Percentiles rank a stretch among this genome's conserved stretches.
Evolutionary conservation across 2,888 invertebrate species (phyloP).

Genomic region (Anoplius nigerrimus): DNA sequence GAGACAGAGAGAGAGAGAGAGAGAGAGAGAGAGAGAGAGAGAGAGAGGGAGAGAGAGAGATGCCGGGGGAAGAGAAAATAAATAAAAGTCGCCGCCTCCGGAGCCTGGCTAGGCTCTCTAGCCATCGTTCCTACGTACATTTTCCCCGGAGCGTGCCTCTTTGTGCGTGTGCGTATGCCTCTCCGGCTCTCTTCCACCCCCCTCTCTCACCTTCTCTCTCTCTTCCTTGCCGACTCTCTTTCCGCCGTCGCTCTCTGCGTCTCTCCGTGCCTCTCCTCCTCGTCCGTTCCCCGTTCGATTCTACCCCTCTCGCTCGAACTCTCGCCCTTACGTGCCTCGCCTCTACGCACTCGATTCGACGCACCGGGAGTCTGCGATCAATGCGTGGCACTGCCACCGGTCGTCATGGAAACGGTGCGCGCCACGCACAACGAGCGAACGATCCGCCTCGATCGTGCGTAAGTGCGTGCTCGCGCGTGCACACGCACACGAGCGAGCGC

Average conservation of each 20-base stretch:
- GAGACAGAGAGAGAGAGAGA: background rate
- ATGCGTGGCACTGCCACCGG: conserved; percentile 72
- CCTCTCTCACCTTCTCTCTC: conserved; percentile 1
- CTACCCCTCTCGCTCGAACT: conserved; percentile 32
- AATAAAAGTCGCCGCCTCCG: conserved; percentile 5
- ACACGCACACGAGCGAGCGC: conserved; percentile 31
- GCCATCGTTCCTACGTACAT: conserved; percentile 6
- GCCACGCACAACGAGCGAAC: conserved; percentile 65
- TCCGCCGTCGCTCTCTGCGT: conserved; percentile 2
- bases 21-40: too few relatives aligned
- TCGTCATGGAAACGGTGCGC: conserved; percentile 72
- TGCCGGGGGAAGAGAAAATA: conserved; percentile 2
- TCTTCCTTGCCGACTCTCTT: conserved; percentile 14
- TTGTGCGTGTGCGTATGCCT: conserved; percentile 6
- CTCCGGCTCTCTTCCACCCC: background rate
- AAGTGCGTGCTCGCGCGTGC: conserved; percentile 55
- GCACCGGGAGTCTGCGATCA: conserved; percentile 74
- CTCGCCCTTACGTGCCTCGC: conserved; percentile 51
- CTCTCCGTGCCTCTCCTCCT: conserved; percentile 13
- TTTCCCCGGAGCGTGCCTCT: conserved; percentile 9
- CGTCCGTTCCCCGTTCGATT: conserved; percentile 6
- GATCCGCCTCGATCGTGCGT: conserved; percentile 67
- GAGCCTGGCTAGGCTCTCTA: conserved; percentile 2
- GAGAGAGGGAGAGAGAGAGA: background rate
- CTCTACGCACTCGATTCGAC: conserved; percentile 67